Conservation (phyloP, 2,113 vertebrate species). For the Ranitomeya imitator region DNA sequence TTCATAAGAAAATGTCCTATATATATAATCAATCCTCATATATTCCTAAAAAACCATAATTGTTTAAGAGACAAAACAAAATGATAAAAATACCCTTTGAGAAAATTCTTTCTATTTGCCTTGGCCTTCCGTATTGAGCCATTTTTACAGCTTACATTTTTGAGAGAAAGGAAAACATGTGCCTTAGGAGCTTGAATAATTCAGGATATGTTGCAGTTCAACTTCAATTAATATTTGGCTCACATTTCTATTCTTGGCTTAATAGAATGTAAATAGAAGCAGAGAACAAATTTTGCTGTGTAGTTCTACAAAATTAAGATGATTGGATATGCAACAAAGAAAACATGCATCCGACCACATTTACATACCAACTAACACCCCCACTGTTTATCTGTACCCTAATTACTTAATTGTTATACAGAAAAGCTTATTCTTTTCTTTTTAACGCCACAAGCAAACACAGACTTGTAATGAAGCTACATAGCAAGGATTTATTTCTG, state of each 20-base stretch:
- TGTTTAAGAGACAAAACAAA: neutral
- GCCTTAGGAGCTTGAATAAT: conserved; percentile 54
- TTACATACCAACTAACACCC: conserved; percentile 45
- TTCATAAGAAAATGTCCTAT: no score
- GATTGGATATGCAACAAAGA: conserved; percentile 53
- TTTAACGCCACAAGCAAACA: conserved; percentile 37
- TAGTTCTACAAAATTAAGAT: conserved; percentile 57
- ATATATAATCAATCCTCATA: neutral
- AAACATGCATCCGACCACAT: conserved; percentile 50
- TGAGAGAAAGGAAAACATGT: conserved; percentile 26
- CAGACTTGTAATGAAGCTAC: conserved; percentile 42
- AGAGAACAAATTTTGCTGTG: conserved; percentile 48
- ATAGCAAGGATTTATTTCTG: neutral
- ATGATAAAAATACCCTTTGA: neutral
- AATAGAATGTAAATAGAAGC: conserved; percentile 58
- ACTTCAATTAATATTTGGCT: conserved; percentile 57
- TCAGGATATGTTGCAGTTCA: conserved; percentile 55
- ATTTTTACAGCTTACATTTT: conserved; percentile 21
- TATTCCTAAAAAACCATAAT: neutral
- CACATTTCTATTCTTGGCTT: conserved; percentile 54
- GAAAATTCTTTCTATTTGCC: neutral
- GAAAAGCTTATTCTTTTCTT: conserved; percentile 48
- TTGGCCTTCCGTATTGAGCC: neutral
- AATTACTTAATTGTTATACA: conserved; percentile 55
- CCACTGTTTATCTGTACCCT: conserved; percentile 56